A percentile compares a stretch with the other conserved stretches of the same genome.
These are phyloP conservation scores for Oncopeltus fasciatus DNA, from an alignment of 1,140 invertebrate genomes.

Conservation along the genomic window DNA sequence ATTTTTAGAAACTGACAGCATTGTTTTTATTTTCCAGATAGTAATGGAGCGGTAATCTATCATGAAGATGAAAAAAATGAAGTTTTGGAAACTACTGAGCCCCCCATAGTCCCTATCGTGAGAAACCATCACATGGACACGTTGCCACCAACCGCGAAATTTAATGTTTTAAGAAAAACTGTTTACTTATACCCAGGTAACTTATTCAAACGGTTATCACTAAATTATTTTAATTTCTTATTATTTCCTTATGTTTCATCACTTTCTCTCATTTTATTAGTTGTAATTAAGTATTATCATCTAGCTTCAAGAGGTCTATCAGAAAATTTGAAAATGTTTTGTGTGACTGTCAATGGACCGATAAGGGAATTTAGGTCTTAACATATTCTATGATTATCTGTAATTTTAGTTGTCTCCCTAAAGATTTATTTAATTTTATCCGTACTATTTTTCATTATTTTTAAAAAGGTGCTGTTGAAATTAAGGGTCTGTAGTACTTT, in stretches of 20 bases:
- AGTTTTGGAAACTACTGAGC: not conserved
- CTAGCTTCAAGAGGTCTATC: not conserved
- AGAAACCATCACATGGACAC: not conserved
- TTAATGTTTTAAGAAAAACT: not conserved
- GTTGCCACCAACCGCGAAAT: not conserved
- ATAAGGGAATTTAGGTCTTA: no score
- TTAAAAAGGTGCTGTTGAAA: no score
- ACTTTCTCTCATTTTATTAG: not conserved
- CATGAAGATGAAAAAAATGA: conserved; percentile 3
- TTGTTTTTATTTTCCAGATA: not conserved
- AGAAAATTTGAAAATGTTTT: no score
- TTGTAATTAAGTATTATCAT: not conserved
- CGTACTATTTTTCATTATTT: no score
- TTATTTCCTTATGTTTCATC: not conserved
- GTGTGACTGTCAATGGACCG: no score
- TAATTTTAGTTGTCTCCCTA: no score
- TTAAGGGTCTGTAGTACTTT: no score
- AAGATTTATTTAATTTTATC: no score
- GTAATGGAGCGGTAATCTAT: conserved; percentile 8
- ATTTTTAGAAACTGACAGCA: not conserved
- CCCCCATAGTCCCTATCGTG: not conserved
- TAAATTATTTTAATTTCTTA: not conserved
- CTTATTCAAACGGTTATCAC: not conserved
- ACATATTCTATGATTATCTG: no score
- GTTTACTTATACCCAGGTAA: not conserved